These are phyloP conservation scores for Microctonus brassicae DNA, from an alignment of 2,888 invertebrate species.

Conservation along the genomic window DNA sequence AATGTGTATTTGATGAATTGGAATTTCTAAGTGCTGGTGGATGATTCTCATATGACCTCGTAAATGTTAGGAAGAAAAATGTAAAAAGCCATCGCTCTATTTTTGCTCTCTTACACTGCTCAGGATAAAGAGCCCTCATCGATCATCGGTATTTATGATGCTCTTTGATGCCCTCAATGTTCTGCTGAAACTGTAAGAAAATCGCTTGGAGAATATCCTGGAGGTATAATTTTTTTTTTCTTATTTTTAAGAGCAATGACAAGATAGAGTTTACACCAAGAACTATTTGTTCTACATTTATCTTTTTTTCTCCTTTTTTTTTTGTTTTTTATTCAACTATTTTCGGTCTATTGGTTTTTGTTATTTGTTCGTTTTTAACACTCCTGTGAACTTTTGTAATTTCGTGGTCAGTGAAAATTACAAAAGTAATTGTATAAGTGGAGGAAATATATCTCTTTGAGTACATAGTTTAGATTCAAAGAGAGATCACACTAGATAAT, in stretches of 20 bases:
- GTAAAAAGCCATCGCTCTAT: no score
- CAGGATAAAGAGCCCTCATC: constrained; percentile 39
- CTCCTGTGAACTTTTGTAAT: not conserved
- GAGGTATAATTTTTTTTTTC: constrained; percentile 1
- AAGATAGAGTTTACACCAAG: not conserved
- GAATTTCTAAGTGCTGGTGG: no score
- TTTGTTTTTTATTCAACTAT: not conserved
- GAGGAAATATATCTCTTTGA: no score
- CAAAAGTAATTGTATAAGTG: not conserved
- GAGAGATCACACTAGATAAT: no score
- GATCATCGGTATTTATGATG: constrained; percentile 33
- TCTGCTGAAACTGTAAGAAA: not conserved
- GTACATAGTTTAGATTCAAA: no score
- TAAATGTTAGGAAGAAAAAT: no score
- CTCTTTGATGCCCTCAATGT: not conserved
- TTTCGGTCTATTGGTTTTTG: not conserved
- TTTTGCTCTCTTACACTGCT: not conserved
- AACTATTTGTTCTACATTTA: not conserved
- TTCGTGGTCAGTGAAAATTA: not conserved
- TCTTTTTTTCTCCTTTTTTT: no score
- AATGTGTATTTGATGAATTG: no score
- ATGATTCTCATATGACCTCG: no score
- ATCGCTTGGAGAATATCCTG: not conserved
- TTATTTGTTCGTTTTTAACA: not conserved
- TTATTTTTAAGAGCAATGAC: not conserved